A percentile compares a stretch with the other conserved stretches of the same genome.
phyloP scores from a whole-genome alignment of 2,888 invertebrate genomes.

The Pristionchus mayeri region DNA sequence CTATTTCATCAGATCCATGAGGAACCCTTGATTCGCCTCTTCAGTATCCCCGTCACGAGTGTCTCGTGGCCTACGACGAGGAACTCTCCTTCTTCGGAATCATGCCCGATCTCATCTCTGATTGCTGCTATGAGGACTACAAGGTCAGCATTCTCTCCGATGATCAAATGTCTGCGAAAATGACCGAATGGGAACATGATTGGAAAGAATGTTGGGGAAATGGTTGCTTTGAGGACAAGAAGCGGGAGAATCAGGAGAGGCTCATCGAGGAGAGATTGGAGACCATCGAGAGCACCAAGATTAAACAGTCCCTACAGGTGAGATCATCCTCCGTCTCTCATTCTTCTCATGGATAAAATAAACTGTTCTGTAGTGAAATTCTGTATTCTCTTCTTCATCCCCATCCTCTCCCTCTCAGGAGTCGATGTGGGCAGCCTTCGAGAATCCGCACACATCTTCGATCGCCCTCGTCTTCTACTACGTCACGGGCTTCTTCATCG shows the following conservation, averaged over 20 bases:
- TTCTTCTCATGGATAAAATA: neutral
- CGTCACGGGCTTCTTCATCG: constrained; percentile 96
- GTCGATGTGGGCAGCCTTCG: constrained; percentile 98
- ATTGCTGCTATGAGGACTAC: constrained; percentile 99
- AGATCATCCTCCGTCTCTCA: neutral
- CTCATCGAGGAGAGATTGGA: constrained; percentile 88
- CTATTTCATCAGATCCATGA: neutral
- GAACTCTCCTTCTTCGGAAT: constrained; percentile 99
- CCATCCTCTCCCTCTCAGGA: too few relatives aligned
- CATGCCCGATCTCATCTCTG: constrained; percentile 94
- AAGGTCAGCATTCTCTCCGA: constrained; percentile 78
- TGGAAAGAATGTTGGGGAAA: too few relatives aligned
- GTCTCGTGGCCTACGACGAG: constrained; percentile 98
- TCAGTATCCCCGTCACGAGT: constrained; percentile 99
- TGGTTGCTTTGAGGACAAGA: constrained; percentile 83
- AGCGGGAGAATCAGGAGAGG: constrained; percentile 97
- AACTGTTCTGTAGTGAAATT: neutral
- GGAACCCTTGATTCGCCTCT: neutral
- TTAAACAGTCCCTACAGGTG: constrained; percentile 67
- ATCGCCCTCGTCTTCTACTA: constrained; percentile 99
- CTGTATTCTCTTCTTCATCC: too few relatives aligned
- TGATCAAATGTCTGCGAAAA: neutral
- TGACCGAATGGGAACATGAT: neutral
- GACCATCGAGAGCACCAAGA: constrained; percentile 65
- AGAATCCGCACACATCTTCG: constrained; percentile 98